These are phyloP conservation scores for Macrophya annulata DNA, from an alignment of 2,888 invertebrate genomes.

Conservation along the genomic window DNA sequence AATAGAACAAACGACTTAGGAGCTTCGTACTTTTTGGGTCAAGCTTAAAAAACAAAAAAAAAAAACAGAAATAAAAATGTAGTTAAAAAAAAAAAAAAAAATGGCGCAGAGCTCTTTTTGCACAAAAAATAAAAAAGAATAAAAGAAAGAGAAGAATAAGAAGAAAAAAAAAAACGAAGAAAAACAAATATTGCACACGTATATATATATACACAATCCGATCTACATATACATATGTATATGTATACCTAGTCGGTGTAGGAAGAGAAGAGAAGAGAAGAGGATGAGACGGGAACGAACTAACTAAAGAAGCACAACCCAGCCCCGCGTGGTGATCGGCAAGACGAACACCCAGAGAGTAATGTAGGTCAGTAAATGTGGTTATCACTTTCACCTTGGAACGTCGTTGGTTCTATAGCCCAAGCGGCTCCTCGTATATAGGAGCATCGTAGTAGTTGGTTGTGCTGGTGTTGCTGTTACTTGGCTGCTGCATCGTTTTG, in stretches of 20 bases:
- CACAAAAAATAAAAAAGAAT: too few relatives aligned
- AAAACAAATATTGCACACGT: neutral
- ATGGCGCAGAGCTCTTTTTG: neutral
- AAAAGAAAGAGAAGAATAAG: neutral
- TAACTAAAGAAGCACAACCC: neutral
- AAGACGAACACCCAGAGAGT: conserved; percentile 64
- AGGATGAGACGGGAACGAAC: too few relatives aligned
- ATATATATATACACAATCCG: neutral
- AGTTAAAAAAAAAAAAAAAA: neutral
- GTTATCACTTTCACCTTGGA: conserved; percentile 75
- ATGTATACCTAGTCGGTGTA: neutral
- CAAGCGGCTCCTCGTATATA: neutral
- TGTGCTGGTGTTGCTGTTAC: neutral
- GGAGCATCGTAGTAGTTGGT: neutral
- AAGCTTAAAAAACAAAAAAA: conserved; percentile 12
- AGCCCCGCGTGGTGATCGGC: neutral
- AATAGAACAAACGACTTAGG: conserved; percentile 14
- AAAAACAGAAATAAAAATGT: neutral
- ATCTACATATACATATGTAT: neutral
- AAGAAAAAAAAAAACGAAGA: neutral
- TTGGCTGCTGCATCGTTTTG: too few relatives aligned
- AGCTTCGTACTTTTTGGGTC: conserved; percentile 43
- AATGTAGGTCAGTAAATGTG: conserved; percentile 78
- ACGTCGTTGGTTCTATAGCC: conserved; percentile 11
- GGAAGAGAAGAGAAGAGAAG: neutral